Evolutionary conservation across 2,113 vertebrate genomes (phyloP), one percentile per base, ranked within the genome.

Genomic region (Catagonus wagneri): DNA sequence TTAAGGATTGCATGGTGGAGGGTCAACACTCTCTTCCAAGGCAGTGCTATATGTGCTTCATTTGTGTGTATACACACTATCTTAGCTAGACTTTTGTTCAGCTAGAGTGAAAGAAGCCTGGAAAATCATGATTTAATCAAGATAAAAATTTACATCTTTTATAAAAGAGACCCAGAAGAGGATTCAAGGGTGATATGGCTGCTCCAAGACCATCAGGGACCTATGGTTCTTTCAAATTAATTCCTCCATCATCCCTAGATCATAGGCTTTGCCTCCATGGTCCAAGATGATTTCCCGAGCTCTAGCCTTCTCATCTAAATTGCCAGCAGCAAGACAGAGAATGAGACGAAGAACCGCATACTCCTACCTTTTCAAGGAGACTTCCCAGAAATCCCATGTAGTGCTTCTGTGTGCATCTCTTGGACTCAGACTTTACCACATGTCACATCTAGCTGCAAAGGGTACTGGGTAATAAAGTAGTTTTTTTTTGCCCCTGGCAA

Each of bases 41-140:
- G 32, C 13, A 3, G 9, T 25, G 66, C 36, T 66, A 12, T 39
- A 52, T 61, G 61, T 89, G n/a, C 8, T 69, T 71, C 10, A 16
- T 3, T 27, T 61, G 66, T 94, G 0, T 75, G 17, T 32, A 50
- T 93, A n/a, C 27, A 61, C 11, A 10, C 54, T 72, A 9, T 85
- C 85, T 50, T 93, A 75, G 44, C 44, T 81, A 83, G 50, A 84
- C 60, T 85, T 91, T 89, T 20, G 6, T 83, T 92, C 29, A 90
- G 29, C 29, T n/a, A 66, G 17, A 85, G 36, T 81, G 34, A 86
- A 92, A 87, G 16, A 89, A n/a, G 86, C 29, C 56, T 93, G 83
- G 89, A 92, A 60, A 80, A 11, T 34, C 54, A 29, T 17, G 10
- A n/a, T 93, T 96, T 92, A 92, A 71, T 84, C 32, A 65, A 76